These are phyloP conservation scores for Neoarius graeffei DNA, from an alignment of 2,113 vertebrate species.

Conservation along the genomic window DNA sequence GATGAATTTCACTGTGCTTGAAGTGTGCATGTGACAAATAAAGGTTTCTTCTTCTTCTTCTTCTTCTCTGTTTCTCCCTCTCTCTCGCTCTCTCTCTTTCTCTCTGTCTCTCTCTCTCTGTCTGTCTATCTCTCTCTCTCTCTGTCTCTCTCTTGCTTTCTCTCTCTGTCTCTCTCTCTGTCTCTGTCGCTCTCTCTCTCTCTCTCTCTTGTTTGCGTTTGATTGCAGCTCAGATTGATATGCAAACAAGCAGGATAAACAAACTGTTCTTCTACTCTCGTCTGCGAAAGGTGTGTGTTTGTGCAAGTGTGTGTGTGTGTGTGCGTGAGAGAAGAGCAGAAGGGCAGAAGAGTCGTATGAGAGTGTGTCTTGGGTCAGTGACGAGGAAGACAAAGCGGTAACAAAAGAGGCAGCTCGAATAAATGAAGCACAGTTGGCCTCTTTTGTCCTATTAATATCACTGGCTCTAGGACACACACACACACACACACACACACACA, in stretches of 20 bases:
- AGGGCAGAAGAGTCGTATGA: neutral
- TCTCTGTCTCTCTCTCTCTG: too few species aligned
- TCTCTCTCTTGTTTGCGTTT: slow-evolving; percentile 18
- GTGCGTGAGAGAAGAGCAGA: neutral
- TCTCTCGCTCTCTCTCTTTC: too few species aligned
- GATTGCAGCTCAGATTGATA: slow-evolving; percentile 41
- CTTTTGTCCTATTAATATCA: slow-evolving; percentile 64
- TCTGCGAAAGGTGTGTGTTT: slow-evolving; percentile 33
- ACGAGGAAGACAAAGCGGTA: slow-evolving; percentile 37
- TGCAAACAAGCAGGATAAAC: slow-evolving; percentile 21
- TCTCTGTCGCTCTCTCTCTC: neutral
- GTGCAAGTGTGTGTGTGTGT: slow-evolving; percentile 26
- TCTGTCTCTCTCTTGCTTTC: too few species aligned
- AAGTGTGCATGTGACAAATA: too few species aligned
- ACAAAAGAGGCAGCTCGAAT: slow-evolving; percentile 29
- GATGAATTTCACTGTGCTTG: too few species aligned
- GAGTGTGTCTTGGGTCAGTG: slow-evolving; percentile 32
- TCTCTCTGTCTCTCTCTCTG: neutral
- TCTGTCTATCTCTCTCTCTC: too few species aligned
- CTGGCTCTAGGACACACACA: slow-evolving; percentile 46
- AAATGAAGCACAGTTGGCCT: slow-evolving; percentile 43
- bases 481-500: slow-evolving; percentile 41
- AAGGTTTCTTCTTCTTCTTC: too few species aligned
- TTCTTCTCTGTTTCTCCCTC: too few species aligned
- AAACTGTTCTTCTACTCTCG: neutral